Evolutionary conservation across 2,113 vertebrate species (phyloP), one percentile per base, ranked within the genome.

Genomic region (Oryzias curvinotus): DNA sequence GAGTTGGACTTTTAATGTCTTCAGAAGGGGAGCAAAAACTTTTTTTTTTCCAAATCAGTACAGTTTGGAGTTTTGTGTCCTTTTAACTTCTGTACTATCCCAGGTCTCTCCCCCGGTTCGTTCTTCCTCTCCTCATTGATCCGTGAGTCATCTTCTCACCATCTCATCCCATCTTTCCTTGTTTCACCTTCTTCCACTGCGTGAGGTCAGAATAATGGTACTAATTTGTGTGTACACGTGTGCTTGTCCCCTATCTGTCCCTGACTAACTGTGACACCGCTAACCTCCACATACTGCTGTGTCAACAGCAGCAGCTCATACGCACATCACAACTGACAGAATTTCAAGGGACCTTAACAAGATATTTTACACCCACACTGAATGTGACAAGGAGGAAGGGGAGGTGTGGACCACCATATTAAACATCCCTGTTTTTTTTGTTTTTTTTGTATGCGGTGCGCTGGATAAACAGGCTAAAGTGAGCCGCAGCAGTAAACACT

Each of bases 141-240:
- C 73, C 52, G 26, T 67, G 51, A 30, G 43, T 73, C 81, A 68
- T 85, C 57, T 71, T 57, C 61, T 53, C 60, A 18, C n/a, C 47
- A 21, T 30, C 46, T 66, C 79, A 49, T 49, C 69, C 62, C 21
- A 25, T 72, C 49, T 44, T 54, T 52, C 66, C 62, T 60, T 60
- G 71, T 25, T 50, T 53, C 55, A n/a, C 68, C 66, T 47, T 62
- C 57, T 45, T 46, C 30, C 25, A 75, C 55, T 73, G 60, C 75
- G 56, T 83, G 80, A 86, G 82, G 84, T 84, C 80, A 75, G 52
- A 74, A 74, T 73, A 75, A 82, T 68, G 80, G 17, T 56, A 59
- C 82, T 86, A 85, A 85, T 86, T 81, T 88, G 80, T 74, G 80
- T 81, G 84, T 73, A 68, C 14, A 62, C 7, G 41, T 68, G 78